These are phyloP conservation scores for Tauraco erythrolophus DNA, from an alignment of 2,113 vertebrate genomes.

Conservation along the genomic window DNA sequence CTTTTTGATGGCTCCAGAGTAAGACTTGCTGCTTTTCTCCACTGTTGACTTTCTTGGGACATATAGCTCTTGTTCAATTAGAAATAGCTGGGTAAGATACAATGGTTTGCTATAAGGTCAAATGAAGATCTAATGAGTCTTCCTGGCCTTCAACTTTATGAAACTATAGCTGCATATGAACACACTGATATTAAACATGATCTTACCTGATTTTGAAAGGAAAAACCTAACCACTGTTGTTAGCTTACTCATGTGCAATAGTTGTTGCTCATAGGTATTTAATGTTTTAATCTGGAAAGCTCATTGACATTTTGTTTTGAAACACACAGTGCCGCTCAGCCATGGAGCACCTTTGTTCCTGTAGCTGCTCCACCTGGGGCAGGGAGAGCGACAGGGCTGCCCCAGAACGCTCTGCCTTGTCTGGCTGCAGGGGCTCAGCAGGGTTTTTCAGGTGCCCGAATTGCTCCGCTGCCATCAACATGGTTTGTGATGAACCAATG, in stretches of 20 bases:
- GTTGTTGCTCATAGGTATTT: constrained; percentile 65
- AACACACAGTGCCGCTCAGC: background rate
- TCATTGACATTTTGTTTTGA: constrained; percentile 58
- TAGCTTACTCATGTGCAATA: constrained; percentile 1
- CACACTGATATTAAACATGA: background rate
- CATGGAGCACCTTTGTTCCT: background rate
- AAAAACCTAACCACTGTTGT: background rate
- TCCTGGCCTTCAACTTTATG: background rate
- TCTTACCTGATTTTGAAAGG: background rate
- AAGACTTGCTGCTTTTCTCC: background rate
- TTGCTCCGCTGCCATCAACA: background rate
- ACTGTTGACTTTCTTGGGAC: background rate
- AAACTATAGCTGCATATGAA: background rate
- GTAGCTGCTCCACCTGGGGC: background rate
- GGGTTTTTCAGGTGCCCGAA: background rate
- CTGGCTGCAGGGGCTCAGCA: background rate
- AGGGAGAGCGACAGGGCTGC: background rate
- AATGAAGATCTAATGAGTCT: background rate
- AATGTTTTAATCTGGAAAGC: constrained; percentile 68
- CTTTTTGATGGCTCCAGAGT: background rate
- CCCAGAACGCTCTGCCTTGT: background rate
- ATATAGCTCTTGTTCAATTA: background rate
- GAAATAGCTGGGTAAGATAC: background rate
- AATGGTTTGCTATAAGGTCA: background rate
- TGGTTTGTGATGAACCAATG: background rate